These are phyloP conservation scores for Dipodomys spectabilis DNA, from an alignment of 2,113 vertebrate genomes.

Conservation along the genomic window DNA sequence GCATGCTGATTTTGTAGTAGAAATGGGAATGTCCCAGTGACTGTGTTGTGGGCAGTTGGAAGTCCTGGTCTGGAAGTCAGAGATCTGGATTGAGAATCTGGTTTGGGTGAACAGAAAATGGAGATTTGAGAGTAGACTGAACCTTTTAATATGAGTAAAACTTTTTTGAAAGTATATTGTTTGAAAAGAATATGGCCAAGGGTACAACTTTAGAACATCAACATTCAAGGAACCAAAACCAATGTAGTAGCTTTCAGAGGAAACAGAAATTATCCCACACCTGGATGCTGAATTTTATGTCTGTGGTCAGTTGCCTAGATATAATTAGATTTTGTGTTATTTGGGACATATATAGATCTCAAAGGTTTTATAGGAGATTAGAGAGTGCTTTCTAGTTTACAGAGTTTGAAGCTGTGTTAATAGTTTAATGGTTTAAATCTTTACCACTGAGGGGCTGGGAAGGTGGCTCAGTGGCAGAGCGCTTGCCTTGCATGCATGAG, in stretches of 20 bases:
- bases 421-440: constrained; percentile 22
- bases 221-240: neutral
- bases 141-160: neutral
- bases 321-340: neutral
- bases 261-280: neutral
- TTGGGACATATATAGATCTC: neutral
- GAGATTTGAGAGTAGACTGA: neutral
- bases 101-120: neutral
- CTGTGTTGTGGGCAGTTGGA: neutral
- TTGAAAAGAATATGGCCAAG: neutral
- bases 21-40: neutral
- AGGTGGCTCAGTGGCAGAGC: too few species aligned
- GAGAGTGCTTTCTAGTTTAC: constrained; percentile 1
- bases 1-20: neutral
- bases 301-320: neutral
- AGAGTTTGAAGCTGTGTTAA: constrained; percentile 30
- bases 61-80: constrained; percentile 24
- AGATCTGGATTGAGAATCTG: neutral
- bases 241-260: neutral
- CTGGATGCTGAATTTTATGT: neutral
- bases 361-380: constrained; percentile 9
- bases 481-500: too few species aligned
- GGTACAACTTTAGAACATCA: neutral
- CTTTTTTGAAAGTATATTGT: neutral
- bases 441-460: too few species aligned